A percentile compares a stretch with the other conserved stretches of the same genome.
Conservation (phyloP, 2,797 vertebrate genomes). For the Hyperoplus lanceolatus region DNA sequence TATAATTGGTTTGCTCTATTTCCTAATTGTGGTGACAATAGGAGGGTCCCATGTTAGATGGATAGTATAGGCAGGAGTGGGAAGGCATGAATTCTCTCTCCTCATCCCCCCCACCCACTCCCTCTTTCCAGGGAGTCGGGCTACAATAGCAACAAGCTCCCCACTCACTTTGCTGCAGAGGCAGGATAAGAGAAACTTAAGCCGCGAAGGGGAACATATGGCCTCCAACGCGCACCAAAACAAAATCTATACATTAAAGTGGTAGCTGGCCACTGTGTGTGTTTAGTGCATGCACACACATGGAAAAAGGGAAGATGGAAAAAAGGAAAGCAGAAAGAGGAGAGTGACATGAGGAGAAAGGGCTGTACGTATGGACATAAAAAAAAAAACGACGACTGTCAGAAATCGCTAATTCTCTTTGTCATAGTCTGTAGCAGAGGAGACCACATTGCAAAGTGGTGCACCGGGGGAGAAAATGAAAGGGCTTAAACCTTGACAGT, state of each 20-base stretch:
- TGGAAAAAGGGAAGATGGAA: conserved; percentile 18
- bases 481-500: conserved; percentile 67
- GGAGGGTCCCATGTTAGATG: conserved; percentile 46
- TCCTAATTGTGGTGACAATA: conserved; percentile 67
- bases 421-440: conserved; percentile 40
- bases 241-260: conserved; percentile 39
- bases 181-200: conserved; percentile 72
- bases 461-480: conserved; percentile 53
- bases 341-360: conserved; percentile 18
- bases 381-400: conserved; percentile 21
- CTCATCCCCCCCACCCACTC: neutral
- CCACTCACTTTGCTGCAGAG: conserved; percentile 54
- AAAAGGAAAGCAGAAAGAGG: conserved; percentile 21
- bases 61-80: too few species aligned
- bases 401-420: conserved; percentile 54
- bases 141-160: conserved; percentile 51
- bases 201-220: conserved; percentile 61
- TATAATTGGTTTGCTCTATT: conserved; percentile 64
- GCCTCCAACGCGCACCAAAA: conserved; percentile 40
- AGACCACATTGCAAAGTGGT: conserved; percentile 22
- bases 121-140: conserved; percentile 34
- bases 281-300: conserved; percentile 2
- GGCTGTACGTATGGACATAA: conserved; percentile 4
- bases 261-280: neutral
- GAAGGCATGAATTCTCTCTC: too few species aligned